Evolutionary conservation across 2,113 vertebrate genomes (phyloP).

Genomic region (Spilogale gracilis): DNA sequence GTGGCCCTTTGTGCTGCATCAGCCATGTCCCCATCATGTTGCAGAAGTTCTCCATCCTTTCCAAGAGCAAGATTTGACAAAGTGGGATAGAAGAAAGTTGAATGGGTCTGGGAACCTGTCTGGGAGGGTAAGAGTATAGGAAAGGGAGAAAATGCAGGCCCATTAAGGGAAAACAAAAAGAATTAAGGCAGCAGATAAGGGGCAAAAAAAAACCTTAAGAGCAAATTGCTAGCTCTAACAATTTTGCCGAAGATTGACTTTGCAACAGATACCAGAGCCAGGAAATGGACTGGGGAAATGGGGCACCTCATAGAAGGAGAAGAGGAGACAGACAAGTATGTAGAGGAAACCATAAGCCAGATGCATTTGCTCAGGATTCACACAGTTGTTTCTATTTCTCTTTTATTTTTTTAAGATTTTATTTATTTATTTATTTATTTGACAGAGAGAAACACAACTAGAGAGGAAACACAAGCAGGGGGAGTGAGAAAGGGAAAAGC

Average conservation of each 20-base stretch:
- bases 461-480: no score
- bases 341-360: not conserved
- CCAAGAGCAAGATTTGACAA: constrained; percentile 9
- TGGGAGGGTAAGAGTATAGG: not conserved
- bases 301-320: not conserved
- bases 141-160: not conserved
- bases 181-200: not conserved
- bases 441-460: no score
- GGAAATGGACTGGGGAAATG: not conserved
- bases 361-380: not conserved
- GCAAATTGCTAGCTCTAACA: constrained; percentile 10
- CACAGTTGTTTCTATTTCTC: not conserved
- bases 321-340: not conserved
- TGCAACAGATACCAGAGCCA: not conserved
- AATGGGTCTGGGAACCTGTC: not conserved
- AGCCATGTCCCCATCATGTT: not conserved
- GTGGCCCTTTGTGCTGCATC: not conserved
- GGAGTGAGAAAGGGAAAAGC: no score
- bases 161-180: not conserved
- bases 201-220: not conserved
- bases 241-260: constrained; percentile 36
- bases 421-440: no score
- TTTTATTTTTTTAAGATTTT: not conserved
- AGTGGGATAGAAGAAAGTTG: not conserved
- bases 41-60: not conserved